Conservation (phyloP, 2,888 invertebrate species). For the Holacanthella duospinosa region DNA sequence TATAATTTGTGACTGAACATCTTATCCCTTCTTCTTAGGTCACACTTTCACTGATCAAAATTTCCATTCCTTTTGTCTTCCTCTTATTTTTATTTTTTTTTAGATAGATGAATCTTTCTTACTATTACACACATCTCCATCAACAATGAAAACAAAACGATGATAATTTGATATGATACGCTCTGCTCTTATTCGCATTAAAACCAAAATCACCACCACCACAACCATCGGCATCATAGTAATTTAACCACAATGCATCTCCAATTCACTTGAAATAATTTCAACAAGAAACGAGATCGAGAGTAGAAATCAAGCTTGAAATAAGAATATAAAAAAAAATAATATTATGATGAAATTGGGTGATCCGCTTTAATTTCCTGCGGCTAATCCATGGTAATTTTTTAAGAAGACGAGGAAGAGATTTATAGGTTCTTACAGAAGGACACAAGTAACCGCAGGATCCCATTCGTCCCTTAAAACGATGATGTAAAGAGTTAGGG, state of each 20-base stretch:
- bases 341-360: conserved; percentile 3
- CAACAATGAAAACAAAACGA: neutral
- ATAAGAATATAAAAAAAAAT: neutral
- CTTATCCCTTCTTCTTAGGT: too few species aligned
- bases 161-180: neutral
- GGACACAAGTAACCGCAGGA: neutral
- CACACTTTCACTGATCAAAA: neutral
- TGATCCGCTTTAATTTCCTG: conserved; percentile 6
- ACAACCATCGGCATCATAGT: neutral
- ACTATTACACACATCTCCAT: neutral
- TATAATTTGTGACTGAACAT: too few species aligned
- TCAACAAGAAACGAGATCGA: neutral
- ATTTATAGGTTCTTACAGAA: neutral
- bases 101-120: neutral
- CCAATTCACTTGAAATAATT: neutral
- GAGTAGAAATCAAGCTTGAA: neutral
- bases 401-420: neutral
- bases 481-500: neutral
- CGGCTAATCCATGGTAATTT: neutral
- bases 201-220: neutral
- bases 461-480: too few species aligned
- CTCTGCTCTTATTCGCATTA: neutral
- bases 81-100: neutral
- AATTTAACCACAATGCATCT: neutral
- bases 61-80: too few species aligned